Evolutionary conservation across 2,888 invertebrate genomes (phyloP), one percentile per base, ranked within the genome.

Genomic region (Drosophila borealis): DNA sequence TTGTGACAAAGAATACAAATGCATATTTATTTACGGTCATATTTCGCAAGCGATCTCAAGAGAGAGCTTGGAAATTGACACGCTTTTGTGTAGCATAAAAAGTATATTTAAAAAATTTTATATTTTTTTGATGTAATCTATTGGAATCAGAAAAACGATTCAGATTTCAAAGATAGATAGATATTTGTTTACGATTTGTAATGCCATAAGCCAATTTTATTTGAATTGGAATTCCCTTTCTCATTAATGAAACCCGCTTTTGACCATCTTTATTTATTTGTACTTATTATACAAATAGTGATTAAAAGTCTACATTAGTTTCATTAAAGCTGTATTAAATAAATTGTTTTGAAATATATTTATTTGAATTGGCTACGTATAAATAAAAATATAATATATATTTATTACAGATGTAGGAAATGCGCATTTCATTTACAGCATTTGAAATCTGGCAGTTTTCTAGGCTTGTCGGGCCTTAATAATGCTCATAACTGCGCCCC

Each of bases 401-500:
- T 17, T 1, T 17, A 17, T 6, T 25, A 25, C 25, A 25, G 5
- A 6, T 25, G 42, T 56, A 81, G 80, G 85, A 88, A 88, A 61
- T 71, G 79, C 41, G 46, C 44, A 36, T n/a, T 57, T 42, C 54
- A 49, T 50, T 21, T 9, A 8, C 42, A 60, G 39, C 42, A 41
- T 44, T 36, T 17, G 14, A 39, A 42, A 63, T 44, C 46, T 66
- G 80, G 61, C 81, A 77, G 60, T 46, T 83, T 80, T 73, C 65
- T 66, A 70, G 83, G 86, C 86, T 88, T 82, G 88, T 80, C 83
- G 46, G 50, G 75, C 55, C 50, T 48, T 69, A 74, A 72, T 72
- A 81, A 69, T 70, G 68, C 50, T 85, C 69, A 85, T 88, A 88
- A 78, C 70, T 69, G 69, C 61, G 56, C 50, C 54, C 68, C 80